These are phyloP conservation scores for Leuctra nigra DNA, from an alignment of 2,888 invertebrate species.

Conservation along the genomic window DNA sequence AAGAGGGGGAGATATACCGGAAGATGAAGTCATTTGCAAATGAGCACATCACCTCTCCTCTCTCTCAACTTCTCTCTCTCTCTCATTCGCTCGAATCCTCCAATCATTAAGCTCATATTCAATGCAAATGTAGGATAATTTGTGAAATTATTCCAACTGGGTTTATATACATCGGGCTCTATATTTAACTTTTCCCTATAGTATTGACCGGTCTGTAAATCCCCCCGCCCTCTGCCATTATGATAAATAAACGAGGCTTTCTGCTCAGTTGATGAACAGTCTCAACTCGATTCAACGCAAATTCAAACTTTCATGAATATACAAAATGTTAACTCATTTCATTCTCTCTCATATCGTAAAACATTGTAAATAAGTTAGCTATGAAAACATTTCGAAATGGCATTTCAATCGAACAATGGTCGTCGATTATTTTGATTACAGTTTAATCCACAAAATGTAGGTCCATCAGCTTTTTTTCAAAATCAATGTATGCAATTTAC, in stretches of 20 bases:
- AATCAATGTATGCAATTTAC: no score
- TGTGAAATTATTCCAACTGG: constrained; percentile 38
- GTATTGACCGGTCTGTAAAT: constrained; percentile 5
- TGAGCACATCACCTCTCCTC: constrained; percentile 23
- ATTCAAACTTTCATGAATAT: constrained; percentile 1
- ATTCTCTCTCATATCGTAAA: no score
- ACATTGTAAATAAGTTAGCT: neutral
- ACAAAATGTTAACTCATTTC: neutral
- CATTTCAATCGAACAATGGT: no score
- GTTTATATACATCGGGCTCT: constrained; percentile 17
- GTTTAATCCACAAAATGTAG: no score
- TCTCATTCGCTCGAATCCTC: constrained; percentile 6
- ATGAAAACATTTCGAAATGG: no score
- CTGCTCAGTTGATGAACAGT: neutral
- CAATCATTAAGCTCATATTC: constrained; percentile 39
- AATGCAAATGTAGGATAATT: constrained; percentile 39
- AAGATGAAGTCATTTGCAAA: constrained; percentile 30
- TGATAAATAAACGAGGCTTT: neutral
- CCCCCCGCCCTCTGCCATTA: neutral
- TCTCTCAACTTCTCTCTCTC: constrained; percentile 12
- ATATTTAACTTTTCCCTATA: constrained; percentile 13
- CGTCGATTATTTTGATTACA: no score
- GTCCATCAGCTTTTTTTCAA: no score
- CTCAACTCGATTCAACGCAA: neutral
- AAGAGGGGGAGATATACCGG: constrained; percentile 18